Conservation (phyloP, 2,113 vertebrate genomes). For the Phalacrocorax pelagicus region DNA sequence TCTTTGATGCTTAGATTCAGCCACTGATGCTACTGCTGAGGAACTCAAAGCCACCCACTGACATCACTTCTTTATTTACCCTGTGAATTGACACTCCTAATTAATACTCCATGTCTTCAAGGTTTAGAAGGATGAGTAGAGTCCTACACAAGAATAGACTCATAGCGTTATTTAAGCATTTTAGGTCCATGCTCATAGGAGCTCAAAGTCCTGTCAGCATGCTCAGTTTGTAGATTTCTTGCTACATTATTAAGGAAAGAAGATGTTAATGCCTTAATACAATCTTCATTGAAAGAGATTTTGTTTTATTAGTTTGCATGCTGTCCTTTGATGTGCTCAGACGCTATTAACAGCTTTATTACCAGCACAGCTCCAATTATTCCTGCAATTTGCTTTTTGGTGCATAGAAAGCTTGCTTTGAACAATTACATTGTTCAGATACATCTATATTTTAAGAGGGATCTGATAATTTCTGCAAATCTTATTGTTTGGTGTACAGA, state of each 20-base stretch:
- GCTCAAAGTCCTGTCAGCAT: not conserved
- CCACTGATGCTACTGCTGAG: not conserved
- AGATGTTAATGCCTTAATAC: not conserved
- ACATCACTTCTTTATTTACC: not conserved
- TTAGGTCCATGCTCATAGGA: not conserved
- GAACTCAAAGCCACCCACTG: not conserved
- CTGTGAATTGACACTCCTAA: not conserved
- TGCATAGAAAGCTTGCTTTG: not conserved
- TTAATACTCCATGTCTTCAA: not conserved
- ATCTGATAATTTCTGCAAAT: conserved; percentile 6
- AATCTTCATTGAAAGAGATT: not conserved
- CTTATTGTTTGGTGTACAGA: not conserved
- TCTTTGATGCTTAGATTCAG: not conserved
- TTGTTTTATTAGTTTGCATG: not conserved
- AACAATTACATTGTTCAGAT: not conserved
- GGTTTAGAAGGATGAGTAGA: not conserved
- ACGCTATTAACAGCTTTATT: conserved; percentile 15
- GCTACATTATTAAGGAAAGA: not conserved
- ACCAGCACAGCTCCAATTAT: conserved; percentile 17
- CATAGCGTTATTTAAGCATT: not conserved
- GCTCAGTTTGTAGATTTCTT: not conserved
- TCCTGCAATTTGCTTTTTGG: not conserved
- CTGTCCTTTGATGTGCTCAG: not conserved
- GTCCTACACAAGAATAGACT: not conserved
- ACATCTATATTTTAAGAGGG: not conserved